Evolutionary conservation across 2,888 invertebrate species (phyloP), one percentile per base, ranked within the genome.

Genomic region (Meghimatium bilineatum): DNA sequence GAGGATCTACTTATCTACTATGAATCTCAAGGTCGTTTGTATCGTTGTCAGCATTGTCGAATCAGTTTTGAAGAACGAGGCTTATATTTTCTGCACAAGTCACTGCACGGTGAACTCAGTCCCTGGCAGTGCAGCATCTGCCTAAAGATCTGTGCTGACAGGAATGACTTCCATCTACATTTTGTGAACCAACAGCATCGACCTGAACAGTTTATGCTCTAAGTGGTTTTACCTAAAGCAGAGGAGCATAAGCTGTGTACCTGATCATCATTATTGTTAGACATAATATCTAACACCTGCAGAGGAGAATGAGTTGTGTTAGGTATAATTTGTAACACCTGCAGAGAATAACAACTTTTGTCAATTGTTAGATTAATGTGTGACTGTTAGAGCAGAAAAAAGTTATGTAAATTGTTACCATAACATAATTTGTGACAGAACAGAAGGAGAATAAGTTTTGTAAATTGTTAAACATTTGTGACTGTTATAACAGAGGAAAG

Each of bases 101-200:
- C 91, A 12, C 87, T 91, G 72, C 91, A 91, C 67, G 90, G 90
- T 12, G 84, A 88, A 23, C 85, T 87, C 69, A 90, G 88, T 78
- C 91, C 92, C 0, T 92, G 91, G 91, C 89, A 91, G 81, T 92
- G 91, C 81, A 87, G 87, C 80, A 91, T 91, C 77, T 91, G 91
- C 83, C 90, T 91, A 83, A 91, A 89, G 79, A 84, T 89, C 60
- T 91, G 91, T 86, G 84, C 87, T 14, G 91, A 91, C 83, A 89
- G 90, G 77, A 91, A 91, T 77, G 91, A 91, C 79, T 91, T 91
- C 86, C 90, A 91, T 29, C 85, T 91, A 23, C 91, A 91, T 80
- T 90, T 91, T 84, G 90, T 91, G 34, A 91, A 91, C 78, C 91
- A 91, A 76, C 91, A 91, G 85, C 91, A 91, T 74, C 69, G 83